Evolutionary conservation across 2,888 invertebrate species (phyloP), one percentile per base, ranked within the genome.

Genomic region (Tridacna gigas): DNA sequence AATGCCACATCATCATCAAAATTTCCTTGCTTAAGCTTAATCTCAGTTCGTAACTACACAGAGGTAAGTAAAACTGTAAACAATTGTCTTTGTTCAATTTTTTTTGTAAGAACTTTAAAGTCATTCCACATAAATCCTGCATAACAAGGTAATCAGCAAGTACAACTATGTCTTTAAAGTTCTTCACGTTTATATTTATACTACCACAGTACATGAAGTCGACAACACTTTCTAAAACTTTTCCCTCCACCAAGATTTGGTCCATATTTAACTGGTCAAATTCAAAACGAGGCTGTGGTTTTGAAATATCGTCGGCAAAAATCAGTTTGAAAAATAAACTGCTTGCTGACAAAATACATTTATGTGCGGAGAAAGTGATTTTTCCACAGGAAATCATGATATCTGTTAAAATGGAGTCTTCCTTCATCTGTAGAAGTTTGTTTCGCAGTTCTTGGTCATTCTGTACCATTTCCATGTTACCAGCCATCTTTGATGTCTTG

Each of bases 171-270:
- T 71, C 75, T 9, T 56, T 76, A 60, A 84, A 63, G 26, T 82
- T 82, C 11, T 65, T n/a, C 12, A 74, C 51, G 65, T 73, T 82
- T n/a, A 87, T 28, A 25, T 66, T 56, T 18, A 87, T 74, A 1
- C 67, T 61, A n/a, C 82, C 84, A 22, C 77, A 67, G 61, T 87
- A 87, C 74, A 84, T 73, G 77, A 80, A 87, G 45, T 87, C 82
- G 20, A 87, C 69, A 18, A 84, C 71, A 18, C 60, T 60, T n/a
- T 79, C 82, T 5, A 86, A 25, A n/a, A 56, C 25, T 4, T 78
- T 63, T 25, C 75, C 73, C 13, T 77, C 77, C 9, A 67, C 26
- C 47, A 22, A 56, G 13, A 75, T 12, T 65, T 67, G n/a, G 65
- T 48, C 65, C 56, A 77, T 51, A 47, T 74, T 22, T 66, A 66